Evolutionary conservation across 37 sponge, comb jelly and placozoan species (phyloP).

Genomic region (Cladorhizidae sp.): DNA sequence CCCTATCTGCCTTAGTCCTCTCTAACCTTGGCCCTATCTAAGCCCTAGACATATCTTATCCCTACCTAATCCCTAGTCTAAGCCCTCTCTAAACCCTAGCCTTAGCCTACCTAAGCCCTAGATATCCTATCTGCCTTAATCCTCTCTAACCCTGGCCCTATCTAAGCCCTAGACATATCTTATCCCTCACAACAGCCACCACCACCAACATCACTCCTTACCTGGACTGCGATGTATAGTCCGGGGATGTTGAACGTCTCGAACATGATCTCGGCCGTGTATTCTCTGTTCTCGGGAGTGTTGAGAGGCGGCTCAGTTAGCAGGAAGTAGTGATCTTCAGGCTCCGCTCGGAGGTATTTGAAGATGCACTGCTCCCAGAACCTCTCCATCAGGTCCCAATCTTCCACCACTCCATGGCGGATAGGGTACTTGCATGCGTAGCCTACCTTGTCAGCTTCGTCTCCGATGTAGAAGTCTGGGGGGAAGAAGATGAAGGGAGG

Average conservation of each 20-base stretch:
- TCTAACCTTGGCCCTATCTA: no score
- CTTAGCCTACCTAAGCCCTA: no score
- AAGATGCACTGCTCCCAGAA: constrained; percentile 99
- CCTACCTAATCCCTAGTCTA: no score
- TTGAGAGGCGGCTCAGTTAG: constrained; percentile 99
- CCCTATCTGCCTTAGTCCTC: no score
- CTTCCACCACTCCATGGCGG: constrained; percentile 97
- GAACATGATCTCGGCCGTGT: constrained; percentile 99
- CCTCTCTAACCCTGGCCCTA: no score
- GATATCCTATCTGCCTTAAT: no score
- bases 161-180: no score
- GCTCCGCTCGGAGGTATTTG: constrained; percentile 99
- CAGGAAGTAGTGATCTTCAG: constrained; percentile 99
- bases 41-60: no score
- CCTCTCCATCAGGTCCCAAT: constrained; percentile 99
- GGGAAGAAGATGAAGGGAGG: not conserved
- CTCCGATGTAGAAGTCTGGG: constrained; percentile 96
- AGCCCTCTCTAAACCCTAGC: no score
- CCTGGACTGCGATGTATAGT: constrained; percentile 98
- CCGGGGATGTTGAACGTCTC: constrained; percentile 99
- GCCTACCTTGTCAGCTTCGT: constrained; percentile 90
- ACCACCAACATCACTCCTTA: not conserved
- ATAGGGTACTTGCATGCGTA: constrained; percentile 98
- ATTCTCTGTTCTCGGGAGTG: constrained; percentile 99
- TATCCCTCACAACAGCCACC: no score